Conservation (phyloP, 2,797 vertebrate genomes). For the Rhabdophis nuchalis region DNA sequence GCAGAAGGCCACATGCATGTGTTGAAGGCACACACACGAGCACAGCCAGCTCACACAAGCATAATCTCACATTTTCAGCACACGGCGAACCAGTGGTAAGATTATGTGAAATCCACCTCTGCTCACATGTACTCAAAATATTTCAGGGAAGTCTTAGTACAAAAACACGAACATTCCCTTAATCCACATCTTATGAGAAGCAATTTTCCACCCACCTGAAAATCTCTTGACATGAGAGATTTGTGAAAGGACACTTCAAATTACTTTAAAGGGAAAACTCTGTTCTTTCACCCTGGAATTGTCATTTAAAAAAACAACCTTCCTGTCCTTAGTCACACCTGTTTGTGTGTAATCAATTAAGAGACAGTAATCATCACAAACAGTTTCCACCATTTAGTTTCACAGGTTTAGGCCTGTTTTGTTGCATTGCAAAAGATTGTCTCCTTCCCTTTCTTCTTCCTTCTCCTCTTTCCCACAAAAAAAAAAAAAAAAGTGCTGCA, state of each 20-base stretch:
- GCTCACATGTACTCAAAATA: neutral
- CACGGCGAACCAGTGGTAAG: too few species aligned
- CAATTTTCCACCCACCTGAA: neutral
- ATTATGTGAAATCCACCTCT: too few species aligned
- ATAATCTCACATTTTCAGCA: too few species aligned
- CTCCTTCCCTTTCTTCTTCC: neutral
- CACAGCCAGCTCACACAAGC: too few species aligned
- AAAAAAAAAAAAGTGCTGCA: slow-evolving; percentile 53
- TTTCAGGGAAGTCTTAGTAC: neutral
- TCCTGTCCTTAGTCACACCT: slow-evolving; percentile 68
- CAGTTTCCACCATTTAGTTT: slow-evolving; percentile 55
- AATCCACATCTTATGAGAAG: neutral
- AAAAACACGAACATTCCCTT: neutral
- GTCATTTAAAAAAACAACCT: slow-evolving; percentile 36
- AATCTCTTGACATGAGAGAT: slow-evolving; percentile 12
- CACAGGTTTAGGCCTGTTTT: slow-evolving; percentile 64
- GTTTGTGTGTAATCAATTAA: slow-evolving; percentile 69
- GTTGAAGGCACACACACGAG: too few species aligned
- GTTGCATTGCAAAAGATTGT: slow-evolving; percentile 50
- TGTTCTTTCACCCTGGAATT: slow-evolving; percentile 42
- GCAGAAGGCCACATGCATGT: too few species aligned
- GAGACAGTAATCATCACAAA: slow-evolving; percentile 64
- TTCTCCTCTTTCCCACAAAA: slow-evolving; percentile 6
- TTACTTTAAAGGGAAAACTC: slow-evolving; percentile 26
- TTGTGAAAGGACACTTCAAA: slow-evolving; percentile 31